Percentiles rank a stretch among this genome's conserved stretches.
Conservation (phyloP, 2,888 invertebrate genomes). For the Synanthedon formicaeformis region DNA sequence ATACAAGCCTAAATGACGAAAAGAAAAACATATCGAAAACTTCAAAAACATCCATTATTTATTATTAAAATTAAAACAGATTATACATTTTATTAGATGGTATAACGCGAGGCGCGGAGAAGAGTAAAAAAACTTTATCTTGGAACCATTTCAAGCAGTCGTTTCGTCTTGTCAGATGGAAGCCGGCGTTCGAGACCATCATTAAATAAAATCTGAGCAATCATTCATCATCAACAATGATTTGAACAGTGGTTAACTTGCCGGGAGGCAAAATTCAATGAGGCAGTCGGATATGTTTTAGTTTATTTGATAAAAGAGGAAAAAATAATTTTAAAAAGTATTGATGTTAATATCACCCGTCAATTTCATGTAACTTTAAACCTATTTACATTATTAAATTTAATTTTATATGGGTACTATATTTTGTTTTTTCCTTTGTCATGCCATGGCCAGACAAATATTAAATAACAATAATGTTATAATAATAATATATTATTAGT, state of each 20-base stretch:
- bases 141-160: conserved; percentile 25
- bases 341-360: not conserved
- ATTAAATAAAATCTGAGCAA: conserved; percentile 64
- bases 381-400: no score
- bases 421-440: no score
- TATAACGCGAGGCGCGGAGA: conserved; percentile 9
- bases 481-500: no score
- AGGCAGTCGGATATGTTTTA: conserved; percentile 27
- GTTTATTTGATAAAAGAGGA: conserved; percentile 4
- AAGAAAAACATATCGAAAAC: conserved; percentile 14
- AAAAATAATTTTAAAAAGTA: no score
- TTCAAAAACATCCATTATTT: conserved; percentile 20
- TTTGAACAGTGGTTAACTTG: conserved; percentile 53
- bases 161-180: conserved; percentile 46
- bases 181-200: conserved; percentile 40
- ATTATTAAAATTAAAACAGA: conserved; percentile 22
- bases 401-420: no score
- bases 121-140: conserved; percentile 17
- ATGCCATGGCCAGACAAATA: no score
- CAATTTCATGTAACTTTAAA: no score
- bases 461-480: no score
- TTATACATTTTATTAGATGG: conserved; percentile 44
- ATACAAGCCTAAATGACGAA: conserved; percentile 6
- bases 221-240: conserved; percentile 64
- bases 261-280: conserved; percentile 38